Evolutionary conservation across 2,797 vertebrate genomes (phyloP).

Genomic region (Emys orbicularis): DNA sequence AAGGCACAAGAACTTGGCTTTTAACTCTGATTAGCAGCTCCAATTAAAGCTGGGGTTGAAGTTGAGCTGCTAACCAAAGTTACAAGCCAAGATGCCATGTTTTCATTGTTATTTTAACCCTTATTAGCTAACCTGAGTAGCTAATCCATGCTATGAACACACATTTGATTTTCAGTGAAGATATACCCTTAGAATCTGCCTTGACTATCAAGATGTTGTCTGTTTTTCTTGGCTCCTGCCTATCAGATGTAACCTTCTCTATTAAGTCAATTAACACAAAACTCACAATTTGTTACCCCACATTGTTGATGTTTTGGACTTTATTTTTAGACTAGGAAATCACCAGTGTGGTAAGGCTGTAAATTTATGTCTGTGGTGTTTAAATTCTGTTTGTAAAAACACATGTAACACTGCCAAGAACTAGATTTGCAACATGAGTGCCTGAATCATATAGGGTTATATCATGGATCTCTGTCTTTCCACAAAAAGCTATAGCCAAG

Average conservation of each 20-base stretch:
- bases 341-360: slow-evolving; percentile 29
- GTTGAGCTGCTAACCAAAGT: neutral
- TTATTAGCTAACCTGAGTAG: neutral
- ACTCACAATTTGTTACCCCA: slow-evolving; percentile 8
- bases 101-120: neutral
- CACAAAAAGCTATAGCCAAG: neutral
- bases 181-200: neutral
- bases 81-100: neutral
- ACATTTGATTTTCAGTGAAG: neutral
- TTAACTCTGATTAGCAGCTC: neutral
- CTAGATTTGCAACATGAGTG: slow-evolving; percentile 11
- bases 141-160: neutral
- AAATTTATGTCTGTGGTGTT: slow-evolving; percentile 24
- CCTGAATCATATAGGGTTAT: slow-evolving; percentile 4
- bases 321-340: neutral
- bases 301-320: neutral
- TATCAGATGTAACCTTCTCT: neutral
- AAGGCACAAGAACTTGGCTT: neutral
- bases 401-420: slow-evolving; percentile 23
- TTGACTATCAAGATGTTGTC: neutral
- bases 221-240: neutral
- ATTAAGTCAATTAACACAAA: neutral
- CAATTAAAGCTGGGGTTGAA: neutral
- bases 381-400: slow-evolving; percentile 6
- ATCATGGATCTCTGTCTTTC: neutral